These are phyloP conservation scores for Alaudala cheleensis DNA, from an alignment of 2,113 vertebrate genomes.

Conservation along the genomic window DNA sequence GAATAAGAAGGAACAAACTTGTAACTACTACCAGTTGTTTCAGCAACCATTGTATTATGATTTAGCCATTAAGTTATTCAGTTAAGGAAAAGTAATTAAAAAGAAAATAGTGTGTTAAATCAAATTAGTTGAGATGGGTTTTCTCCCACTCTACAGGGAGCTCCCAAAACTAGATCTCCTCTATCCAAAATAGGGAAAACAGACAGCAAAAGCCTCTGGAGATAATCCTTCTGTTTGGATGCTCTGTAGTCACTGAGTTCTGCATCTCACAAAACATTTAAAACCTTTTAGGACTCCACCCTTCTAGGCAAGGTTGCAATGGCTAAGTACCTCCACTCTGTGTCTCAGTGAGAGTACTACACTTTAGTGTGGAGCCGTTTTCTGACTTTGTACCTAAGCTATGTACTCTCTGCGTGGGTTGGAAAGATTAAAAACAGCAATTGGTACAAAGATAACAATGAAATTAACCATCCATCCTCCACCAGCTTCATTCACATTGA, in stretches of 20 bases:
- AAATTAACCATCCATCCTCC: background rate
- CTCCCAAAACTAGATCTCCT: background rate
- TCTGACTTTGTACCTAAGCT: background rate
- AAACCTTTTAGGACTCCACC: background rate
- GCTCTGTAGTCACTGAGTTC: background rate
- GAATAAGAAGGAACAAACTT: background rate
- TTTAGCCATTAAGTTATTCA: background rate
- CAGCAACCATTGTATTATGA: background rate
- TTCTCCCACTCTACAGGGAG: background rate
- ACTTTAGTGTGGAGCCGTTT: fast-evolving
- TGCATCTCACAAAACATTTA: background rate
- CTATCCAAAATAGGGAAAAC: background rate
- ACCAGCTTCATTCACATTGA: background rate
- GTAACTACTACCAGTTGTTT: background rate
- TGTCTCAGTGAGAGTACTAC: background rate
- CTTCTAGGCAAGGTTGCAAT: background rate
- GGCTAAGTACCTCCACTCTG: background rate
- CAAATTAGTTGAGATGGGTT: background rate
- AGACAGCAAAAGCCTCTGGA: background rate
- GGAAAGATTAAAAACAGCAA: background rate
- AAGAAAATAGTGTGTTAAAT: background rate
- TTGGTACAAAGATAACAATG: background rate
- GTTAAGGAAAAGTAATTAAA: background rate
- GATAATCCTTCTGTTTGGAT: background rate
- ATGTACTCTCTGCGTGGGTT: fast-evolving